Conservation (phyloP, 2,797 vertebrate genomes). For the Hypotaenidia okinawae region DNA sequence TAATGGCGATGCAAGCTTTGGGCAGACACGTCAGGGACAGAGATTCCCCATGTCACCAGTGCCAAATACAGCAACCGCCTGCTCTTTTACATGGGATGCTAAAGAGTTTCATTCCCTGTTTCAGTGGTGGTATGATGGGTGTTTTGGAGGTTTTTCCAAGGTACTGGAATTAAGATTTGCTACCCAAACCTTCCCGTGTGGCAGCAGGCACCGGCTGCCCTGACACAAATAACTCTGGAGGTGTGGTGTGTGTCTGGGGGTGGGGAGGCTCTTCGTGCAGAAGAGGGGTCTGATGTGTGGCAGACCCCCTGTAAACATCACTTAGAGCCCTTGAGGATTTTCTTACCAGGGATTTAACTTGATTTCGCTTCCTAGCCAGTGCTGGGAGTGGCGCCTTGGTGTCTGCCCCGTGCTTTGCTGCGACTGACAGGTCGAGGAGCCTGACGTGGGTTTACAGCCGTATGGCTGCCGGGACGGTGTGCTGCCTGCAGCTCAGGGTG, state of each 20-base stretch:
- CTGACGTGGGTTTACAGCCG: fast-evolving
- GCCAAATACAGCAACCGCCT: no score
- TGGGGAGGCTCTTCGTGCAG: not conserved
- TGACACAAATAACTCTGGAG: not conserved
- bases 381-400: not conserved
- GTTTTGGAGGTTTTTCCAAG: not conserved
- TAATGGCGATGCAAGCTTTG: no score
- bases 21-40: no score
- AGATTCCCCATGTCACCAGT: no score
- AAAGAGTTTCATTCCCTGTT: no score
- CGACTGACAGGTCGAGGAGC: fast-evolving
- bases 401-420: not conserved
- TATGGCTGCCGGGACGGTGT: fast-evolving
- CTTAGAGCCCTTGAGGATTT: no score
- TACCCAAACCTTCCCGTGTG: fast-evolving
- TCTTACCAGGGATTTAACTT: not conserved
- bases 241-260: not conserved
- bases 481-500: fast-evolving
- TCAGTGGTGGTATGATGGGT: fast-evolving
- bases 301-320: fast-evolving
- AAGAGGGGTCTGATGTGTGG: fast-evolving
- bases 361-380: no score
- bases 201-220: not conserved
- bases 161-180: no score
- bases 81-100: no score